Conservation (phyloP, 2,113 vertebrate species). For the Macaca fascicularis region T2T-MFA8v1.1 NC_088381.1:86537501-86538000, state of each 20-base stretch:
- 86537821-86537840: background rate
- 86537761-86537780: rapidly evolving
- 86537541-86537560: rapidly evolving
- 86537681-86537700: background rate
- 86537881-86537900: rapidly evolving
- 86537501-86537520: background rate
- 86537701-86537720: background rate
- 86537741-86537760: background rate
- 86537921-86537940: background rate
- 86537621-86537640: background rate
- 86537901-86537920: too few species aligned
- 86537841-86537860: background rate
- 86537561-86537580: rapidly evolving
- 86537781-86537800: background rate
- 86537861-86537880: background rate
- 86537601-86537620: background rate
- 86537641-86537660: background rate
- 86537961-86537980: background rate
- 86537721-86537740: too few species aligned
- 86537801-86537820: background rate
- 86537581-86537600: background rate
- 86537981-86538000: background rate
- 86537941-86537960: background rate
- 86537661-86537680: background rate
- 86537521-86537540: background rate